These are phyloP conservation scores for Steromphala cineraria DNA, from an alignment of 2,888 invertebrate genomes.

Conservation along the genomic window DNA sequence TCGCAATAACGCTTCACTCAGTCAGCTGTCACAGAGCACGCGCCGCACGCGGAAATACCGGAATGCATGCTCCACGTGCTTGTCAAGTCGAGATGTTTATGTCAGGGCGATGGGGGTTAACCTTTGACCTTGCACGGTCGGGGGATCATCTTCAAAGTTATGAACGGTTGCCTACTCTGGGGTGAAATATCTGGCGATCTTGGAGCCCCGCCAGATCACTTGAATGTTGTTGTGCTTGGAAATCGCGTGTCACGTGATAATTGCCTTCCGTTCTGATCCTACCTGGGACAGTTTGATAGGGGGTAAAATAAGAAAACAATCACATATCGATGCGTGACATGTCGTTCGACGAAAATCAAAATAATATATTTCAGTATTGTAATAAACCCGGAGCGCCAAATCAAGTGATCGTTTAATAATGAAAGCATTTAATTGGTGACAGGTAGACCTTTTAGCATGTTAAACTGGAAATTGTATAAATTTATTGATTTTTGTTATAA, in stretches of 20 bases:
- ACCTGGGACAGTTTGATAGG: too few species aligned
- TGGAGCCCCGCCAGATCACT: constrained; percentile 17
- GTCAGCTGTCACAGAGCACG: constrained; percentile 8
- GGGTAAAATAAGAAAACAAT: too few species aligned
- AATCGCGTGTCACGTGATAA: constrained; percentile 18
- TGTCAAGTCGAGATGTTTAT: neutral
- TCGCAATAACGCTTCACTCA: neutral
- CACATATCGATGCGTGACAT: too few species aligned
- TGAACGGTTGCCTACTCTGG: neutral
- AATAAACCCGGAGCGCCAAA: too few species aligned
- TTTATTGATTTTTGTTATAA: too few species aligned
- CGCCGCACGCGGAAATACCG: neutral
- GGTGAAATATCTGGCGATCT: neutral
- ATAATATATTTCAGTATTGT: too few species aligned
- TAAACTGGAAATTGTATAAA: too few species aligned
- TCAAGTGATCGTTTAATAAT: too few species aligned
- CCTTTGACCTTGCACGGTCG: neutral
- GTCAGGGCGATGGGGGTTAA: neutral
- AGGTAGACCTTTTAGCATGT: too few species aligned
- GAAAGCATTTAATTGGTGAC: too few species aligned
- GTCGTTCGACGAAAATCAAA: too few species aligned
- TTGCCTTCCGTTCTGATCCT: neutral
- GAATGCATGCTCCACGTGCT: constrained; percentile 4
- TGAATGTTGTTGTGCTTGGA: constrained; percentile 22
- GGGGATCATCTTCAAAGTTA: too few species aligned